phyloP scores from a whole-genome alignment of 2,888 invertebrate genomes.

The Leptopilina syphax region DNA sequence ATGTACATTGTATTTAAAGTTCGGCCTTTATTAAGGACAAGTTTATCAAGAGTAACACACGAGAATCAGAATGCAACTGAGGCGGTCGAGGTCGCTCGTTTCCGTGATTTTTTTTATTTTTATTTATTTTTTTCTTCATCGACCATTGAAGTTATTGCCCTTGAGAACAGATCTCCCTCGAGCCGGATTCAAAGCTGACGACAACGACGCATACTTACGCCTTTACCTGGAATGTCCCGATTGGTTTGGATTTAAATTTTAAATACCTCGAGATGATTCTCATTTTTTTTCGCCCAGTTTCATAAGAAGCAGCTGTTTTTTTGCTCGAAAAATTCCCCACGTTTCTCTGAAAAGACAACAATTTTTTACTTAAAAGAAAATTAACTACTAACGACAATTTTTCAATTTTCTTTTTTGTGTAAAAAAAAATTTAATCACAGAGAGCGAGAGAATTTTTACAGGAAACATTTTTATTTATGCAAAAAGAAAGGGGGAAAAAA shows the following conservation, averaged over 20 bases:
- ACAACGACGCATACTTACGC: conserved; percentile 25
- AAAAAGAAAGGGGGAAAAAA: too few relatives aligned
- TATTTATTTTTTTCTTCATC: conserved; percentile 8
- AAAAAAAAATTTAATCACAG: too few relatives aligned
- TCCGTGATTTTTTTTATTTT: conserved; percentile 23
- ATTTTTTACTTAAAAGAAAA: too few relatives aligned
- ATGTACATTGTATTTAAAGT: not conserved
- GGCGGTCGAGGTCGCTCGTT: conserved; percentile 42
- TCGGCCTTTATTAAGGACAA: conserved; percentile 48
- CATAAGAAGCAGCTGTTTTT: too few relatives aligned
- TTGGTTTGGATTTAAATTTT: conserved; percentile 9
- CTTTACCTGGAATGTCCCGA: conserved; percentile 27
- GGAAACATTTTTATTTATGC: too few relatives aligned
- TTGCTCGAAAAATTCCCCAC: too few relatives aligned
- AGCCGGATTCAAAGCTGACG: conserved; percentile 38
- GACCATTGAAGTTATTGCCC: conserved; percentile 37
- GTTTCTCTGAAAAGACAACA: too few relatives aligned
- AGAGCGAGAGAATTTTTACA: too few relatives aligned
- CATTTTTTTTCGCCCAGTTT: not conserved
- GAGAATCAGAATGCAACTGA: conserved; percentile 38
- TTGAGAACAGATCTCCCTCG: conserved; percentile 35
- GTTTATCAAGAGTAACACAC: conserved; percentile 46
- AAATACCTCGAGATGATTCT: not conserved
- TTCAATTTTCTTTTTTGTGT: too few relatives aligned
- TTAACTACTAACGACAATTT: too few relatives aligned